These are phyloP conservation scores for Lordiphosa collinella DNA, from an alignment of 1,140 invertebrate genomes.

Conservation along the genomic window DNA sequence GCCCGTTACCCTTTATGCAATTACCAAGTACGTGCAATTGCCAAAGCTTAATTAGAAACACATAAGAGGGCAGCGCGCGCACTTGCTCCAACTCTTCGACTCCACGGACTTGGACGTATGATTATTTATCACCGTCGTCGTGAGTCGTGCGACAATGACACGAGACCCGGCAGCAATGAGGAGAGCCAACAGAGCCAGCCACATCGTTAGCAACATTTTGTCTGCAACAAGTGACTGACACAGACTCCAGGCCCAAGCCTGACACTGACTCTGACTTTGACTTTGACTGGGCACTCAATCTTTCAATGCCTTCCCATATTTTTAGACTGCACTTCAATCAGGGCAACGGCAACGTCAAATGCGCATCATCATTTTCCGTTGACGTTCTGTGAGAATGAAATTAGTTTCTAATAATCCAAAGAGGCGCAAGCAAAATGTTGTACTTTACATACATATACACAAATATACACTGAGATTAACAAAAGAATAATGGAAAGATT, in stretches of 20 bases:
- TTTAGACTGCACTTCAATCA: slow-evolving; percentile 39
- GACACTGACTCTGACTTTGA: slow-evolving; percentile 11
- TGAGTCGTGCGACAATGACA: slow-evolving; percentile 76
- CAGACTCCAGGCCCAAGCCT: slow-evolving; percentile 22
- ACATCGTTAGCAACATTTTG: slow-evolving; percentile 69
- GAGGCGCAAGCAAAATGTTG: not conserved
- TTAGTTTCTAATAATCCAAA: slow-evolving; percentile 30
- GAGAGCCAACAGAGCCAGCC: slow-evolving; percentile 19
- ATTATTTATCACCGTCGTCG: slow-evolving; percentile 74
- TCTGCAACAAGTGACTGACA: slow-evolving; percentile 55
- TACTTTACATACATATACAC: not conserved
- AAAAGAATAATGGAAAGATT: no score
- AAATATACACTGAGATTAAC: slow-evolving; percentile 6
- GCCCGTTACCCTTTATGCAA: slow-evolving; percentile 69
- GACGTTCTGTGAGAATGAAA: slow-evolving; percentile 66
- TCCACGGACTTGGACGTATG: slow-evolving; percentile 47
- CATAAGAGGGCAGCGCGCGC: slow-evolving; percentile 29
- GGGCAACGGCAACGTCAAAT: slow-evolving; percentile 22
- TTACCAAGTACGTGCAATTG: slow-evolving; percentile 70
- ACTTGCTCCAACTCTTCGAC: slow-evolving; percentile 16
- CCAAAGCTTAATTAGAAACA: slow-evolving; percentile 63
- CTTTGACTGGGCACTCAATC: slow-evolving; percentile 47
- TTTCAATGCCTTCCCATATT: slow-evolving; percentile 31
- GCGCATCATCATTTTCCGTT: slow-evolving; percentile 43
- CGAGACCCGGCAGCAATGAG: slow-evolving; percentile 32